These are phyloP conservation scores for Metridium senile DNA, from an alignment of 92 coral and sea anemone genomes.

Conservation along the genomic window DNA sequence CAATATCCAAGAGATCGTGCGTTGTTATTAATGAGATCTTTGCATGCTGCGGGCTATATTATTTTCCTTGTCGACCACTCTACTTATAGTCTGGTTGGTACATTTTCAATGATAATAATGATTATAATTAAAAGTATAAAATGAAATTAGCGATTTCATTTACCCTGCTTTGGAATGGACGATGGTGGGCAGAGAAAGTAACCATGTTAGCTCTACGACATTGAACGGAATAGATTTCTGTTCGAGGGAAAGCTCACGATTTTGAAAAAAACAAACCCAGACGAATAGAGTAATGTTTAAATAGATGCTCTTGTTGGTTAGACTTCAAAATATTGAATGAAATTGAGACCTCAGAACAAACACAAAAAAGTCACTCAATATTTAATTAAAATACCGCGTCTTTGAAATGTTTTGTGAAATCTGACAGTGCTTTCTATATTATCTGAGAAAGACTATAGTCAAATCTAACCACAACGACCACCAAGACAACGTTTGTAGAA, in stretches of 20 bases:
- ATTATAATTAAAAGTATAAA: too few species aligned
- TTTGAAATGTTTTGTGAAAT: neutral
- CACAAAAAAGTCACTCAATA: neutral
- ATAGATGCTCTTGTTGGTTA: neutral
- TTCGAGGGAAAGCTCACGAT: too few species aligned
- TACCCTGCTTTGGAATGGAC: too few species aligned
- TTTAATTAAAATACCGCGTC: conserved; percentile 9
- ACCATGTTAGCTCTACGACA: too few species aligned
- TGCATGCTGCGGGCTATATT: neutral
- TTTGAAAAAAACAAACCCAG: too few species aligned
- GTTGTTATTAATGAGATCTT: neutral
- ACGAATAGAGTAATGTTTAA: neutral
- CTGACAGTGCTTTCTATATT: neutral
- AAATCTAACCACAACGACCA: neutral
- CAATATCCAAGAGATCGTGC: neutral
- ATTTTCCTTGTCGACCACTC: neutral
- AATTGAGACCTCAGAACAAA: conserved; percentile 2
- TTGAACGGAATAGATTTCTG: too few species aligned
- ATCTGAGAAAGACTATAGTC: neutral
- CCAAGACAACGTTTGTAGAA: neutral
- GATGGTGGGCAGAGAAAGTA: too few species aligned
- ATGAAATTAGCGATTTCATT: too few species aligned
- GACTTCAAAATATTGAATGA: conserved; percentile 10
- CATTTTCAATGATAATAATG: neutral
- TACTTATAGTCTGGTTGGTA: neutral